Evolutionary conservation across 2,888 invertebrate species (phyloP), one percentile per base, ranked within the genome.

Genomic region (Eupithecia vulgata): DNA sequence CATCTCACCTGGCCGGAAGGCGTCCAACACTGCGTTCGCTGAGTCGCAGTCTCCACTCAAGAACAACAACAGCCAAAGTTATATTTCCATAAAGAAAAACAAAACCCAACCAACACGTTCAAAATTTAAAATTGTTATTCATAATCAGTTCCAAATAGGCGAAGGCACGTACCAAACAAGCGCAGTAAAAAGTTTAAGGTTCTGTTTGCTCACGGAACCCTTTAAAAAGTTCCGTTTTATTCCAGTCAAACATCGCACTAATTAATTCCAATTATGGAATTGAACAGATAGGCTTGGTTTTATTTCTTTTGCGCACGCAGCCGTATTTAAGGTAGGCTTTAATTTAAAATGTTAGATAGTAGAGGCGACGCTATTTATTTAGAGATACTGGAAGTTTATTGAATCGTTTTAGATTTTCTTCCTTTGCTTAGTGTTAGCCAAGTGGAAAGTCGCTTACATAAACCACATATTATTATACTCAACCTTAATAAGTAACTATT

Each of bases 181-280:
- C 62, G 45, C 37, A 71, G 40, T 48, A 70, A 30, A 70, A 66
- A 59, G 57, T 34, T 65, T 21, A n/a, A 45, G 25, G 61, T 48
- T 21, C 52, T 12, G 40, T 45, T 65, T 65, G 25, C 40, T 65
- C 21, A 64, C 72, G 61, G 61, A 68, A 72, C 70, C 74, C 75
- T 65, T 65, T 72, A 76, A 76, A 48, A 78, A 76, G 72, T 76
- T 76, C 37, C 72, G 70, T 72, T 78, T 74, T 59, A 72, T 71
- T 75, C 65, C 52, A 76, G 73, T 67, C 76, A 71, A 76, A 80
- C 79, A 77, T 79, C 76, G 69, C 61, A 68, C 75, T 79, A 79
- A 80, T 80, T 80, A 80, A 78, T 79, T 78, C 78, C 76, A 78
- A 80, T 80, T 80, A 80, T 80, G 80, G 78, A 78, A 80, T 76